Percentiles rank a stretch among this genome's conserved stretches.
Evolutionary conservation across 1,140 invertebrate species (phyloP).

Genomic region (Nephotettix cincticeps): DNA sequence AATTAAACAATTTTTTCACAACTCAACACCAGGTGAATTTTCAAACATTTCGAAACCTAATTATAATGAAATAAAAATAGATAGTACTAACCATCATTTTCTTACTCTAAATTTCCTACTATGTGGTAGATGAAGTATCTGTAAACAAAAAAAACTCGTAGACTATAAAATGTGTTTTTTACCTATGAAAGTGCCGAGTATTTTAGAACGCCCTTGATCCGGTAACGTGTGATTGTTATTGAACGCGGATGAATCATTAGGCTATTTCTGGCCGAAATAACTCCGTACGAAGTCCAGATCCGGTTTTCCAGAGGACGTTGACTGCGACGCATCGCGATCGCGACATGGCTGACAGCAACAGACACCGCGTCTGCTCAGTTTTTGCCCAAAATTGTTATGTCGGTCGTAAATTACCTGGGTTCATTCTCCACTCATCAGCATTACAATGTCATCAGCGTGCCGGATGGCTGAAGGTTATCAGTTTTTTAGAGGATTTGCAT

Average conservation of each 20-base stretch:
- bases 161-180: too few relatives aligned
- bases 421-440: slow-evolving; percentile 13
- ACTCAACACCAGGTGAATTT: too few relatives aligned
- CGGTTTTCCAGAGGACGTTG: slow-evolving; percentile 4
- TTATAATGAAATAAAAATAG: too few relatives aligned
- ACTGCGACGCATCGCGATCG: neutral
- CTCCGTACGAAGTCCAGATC: neutral
- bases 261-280: slow-evolving; percentile 8
- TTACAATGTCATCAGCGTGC: slow-evolving; percentile 14
- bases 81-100: too few relatives aligned
- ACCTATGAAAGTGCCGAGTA: too few relatives aligned
- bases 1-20: too few relatives aligned
- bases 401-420: neutral
- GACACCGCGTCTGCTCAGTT: neutral
- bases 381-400: slow-evolving; percentile 19
- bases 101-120: too few relatives aligned
- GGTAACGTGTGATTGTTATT: slow-evolving; percentile 13
- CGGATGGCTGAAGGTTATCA: slow-evolving; percentile 6
- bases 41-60: too few relatives aligned
- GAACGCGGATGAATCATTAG: slow-evolving; percentile 13
- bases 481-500: too few relatives aligned
- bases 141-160: too few relatives aligned
- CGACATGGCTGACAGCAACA: neutral
- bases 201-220: neutral
- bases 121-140: too few relatives aligned